A percentile compares a stretch with the other conserved stretches of the same genome.
Evolutionary conservation across 2,797 vertebrate genomes (phyloP).

Genomic region (Cryptoprocta ferox): DNA sequence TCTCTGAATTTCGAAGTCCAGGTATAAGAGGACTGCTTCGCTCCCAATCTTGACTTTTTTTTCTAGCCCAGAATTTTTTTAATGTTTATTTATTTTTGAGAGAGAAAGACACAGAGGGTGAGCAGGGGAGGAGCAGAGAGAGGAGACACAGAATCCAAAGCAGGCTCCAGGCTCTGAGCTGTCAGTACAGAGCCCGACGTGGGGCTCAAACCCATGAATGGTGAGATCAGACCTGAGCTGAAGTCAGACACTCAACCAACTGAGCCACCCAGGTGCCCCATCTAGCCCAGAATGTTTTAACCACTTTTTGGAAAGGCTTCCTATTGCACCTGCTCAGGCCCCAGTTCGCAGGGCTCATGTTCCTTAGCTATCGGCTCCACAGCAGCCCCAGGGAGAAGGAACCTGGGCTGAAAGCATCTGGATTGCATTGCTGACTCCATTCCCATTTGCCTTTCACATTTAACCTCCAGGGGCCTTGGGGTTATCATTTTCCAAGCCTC

Average conservation of each 20-base stretch:
- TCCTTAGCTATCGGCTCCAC: background rate
- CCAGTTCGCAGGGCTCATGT: background rate
- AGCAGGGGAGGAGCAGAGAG: too few species aligned
- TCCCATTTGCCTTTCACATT: background rate
- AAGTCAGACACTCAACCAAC: too few species aligned
- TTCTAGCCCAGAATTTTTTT: background rate
- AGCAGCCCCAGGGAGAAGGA: background rate
- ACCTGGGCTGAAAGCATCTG: background rate
- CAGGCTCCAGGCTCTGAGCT: too few species aligned
- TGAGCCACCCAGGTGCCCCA: too few species aligned
- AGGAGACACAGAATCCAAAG: too few species aligned
- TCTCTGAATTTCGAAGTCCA: background rate
- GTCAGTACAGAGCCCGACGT: too few species aligned
- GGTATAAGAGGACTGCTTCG: background rate
- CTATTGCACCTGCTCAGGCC: background rate
- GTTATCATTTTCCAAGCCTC: constrained; percentile 43
- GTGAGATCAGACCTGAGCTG: too few species aligned
- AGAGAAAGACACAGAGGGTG: too few species aligned
- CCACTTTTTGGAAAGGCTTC: background rate
- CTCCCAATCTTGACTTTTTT: background rate
- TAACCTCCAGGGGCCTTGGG: background rate
- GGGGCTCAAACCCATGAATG: too few species aligned
- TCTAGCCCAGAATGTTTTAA: background rate
- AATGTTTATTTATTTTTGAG: too few species aligned
- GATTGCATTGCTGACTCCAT: background rate